phyloP scores from a whole-genome alignment of 2,797 vertebrate species.

The Acanthis flammea region DNA sequence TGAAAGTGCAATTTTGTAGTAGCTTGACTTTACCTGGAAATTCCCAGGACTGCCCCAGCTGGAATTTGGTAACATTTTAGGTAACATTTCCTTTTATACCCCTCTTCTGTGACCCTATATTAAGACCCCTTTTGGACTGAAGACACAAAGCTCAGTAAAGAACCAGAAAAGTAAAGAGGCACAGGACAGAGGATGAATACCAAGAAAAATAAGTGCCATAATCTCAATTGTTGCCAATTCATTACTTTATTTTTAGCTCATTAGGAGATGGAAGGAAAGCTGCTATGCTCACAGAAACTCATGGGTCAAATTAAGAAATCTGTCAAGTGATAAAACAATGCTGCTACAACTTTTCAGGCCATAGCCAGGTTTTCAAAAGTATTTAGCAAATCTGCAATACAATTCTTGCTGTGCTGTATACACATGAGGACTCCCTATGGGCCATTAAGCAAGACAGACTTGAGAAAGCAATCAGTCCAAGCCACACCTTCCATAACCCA shows the following conservation, averaged over 20 bases:
- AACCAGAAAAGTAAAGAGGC: neutral
- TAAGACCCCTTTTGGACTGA: neutral
- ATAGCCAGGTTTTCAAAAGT: neutral
- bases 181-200: neutral
- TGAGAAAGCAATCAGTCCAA: neutral
- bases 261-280: neutral
- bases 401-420: neutral
- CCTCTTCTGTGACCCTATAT: neutral
- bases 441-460: neutral
- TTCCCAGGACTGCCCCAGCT: neutral
- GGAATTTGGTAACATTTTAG: neutral
- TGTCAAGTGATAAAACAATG: neutral
- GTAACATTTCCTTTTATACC: neutral
- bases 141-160: neutral
- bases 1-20: constrained; percentile 21
- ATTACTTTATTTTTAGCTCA: neutral
- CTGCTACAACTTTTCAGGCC: neutral
- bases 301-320: neutral
- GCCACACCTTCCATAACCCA: neutral
- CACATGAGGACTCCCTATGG: neutral
- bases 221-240: neutral
- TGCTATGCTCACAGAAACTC: neutral
- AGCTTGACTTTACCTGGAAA: neutral
- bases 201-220: neutral
- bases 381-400: neutral